Evolutionary conservation across 2,797 vertebrate species (phyloP), one percentile per base, ranked within the genome.

Genomic region (Paguma larvata): DNA sequence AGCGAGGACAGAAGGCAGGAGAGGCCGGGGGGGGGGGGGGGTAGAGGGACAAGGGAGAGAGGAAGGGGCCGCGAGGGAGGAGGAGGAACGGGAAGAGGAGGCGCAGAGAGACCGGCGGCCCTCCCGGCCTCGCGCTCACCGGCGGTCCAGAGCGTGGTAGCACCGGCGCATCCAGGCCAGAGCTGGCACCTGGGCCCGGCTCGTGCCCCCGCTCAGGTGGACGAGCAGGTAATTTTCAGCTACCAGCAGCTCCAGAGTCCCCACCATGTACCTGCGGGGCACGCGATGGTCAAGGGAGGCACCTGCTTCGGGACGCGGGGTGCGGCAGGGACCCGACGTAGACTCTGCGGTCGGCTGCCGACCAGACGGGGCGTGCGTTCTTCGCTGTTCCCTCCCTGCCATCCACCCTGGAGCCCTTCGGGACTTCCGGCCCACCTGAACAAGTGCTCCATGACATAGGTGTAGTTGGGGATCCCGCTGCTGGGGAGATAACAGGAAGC

Each of bases 381-480:
- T 70, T 73, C 5, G 38, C 6, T 41, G 68, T 65, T n/a, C 44
- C 84, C 27, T 77, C 80, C 46, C 27, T 51, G 25, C 65, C 30
- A 8, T 25, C 56, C 78, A 46, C 11, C 7, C 19, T 14, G 34
- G 46, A 38, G 27, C 48, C 56, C 48, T 38, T 79, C 25, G 56
- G 18, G 62, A 15, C 88, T 73, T 34, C 56, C 10, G 63, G 3
- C 84, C 95, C 94, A 99, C 99, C 99, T 99, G 98, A 99, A 99
- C 82, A 99, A 98, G 97, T 99, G 99, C 75, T 99, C 99, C 99
- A 99, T 99, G 89, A 99, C 97, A 4, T 99, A 99, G 14, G 98
- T 94, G 1, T 99, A 99, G 97, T 98, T 91, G 38, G 99, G 99
- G 82, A 98, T 97, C 10, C 98, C 98, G 97, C 98, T 99, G 70